These are phyloP conservation scores for Lepidocyrtoides sp. DNA, from an alignment of 2,888 invertebrate genomes.

Conservation along the genomic window DNA sequence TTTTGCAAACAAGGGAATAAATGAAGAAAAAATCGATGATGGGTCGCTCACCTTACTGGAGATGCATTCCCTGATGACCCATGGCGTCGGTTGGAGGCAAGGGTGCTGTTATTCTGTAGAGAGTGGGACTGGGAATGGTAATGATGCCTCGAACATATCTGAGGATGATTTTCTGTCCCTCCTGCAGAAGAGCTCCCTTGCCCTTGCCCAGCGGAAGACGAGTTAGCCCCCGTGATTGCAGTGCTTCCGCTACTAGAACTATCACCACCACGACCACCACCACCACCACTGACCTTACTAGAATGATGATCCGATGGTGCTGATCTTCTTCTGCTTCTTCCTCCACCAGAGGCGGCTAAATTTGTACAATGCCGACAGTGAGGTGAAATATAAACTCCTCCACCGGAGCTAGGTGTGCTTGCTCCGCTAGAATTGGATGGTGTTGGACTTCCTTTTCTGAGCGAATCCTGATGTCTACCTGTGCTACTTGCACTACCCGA, in stretches of 20 bases:
- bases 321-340: constrained; percentile 79
- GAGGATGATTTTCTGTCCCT: constrained; percentile 67
- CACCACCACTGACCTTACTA: constrained; percentile 35
- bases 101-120: constrained; percentile 65
- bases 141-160: constrained; percentile 73
- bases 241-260: constrained; percentile 45
- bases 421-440: constrained; percentile 80
- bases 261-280: constrained; percentile 47
- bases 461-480: constrained; percentile 70
- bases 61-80: constrained; percentile 70
- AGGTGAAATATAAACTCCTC: constrained; percentile 66
- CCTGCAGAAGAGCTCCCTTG: constrained; percentile 75
- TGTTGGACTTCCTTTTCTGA: constrained; percentile 79
- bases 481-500: constrained; percentile 58
- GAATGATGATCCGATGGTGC: constrained; percentile 76
- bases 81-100: constrained; percentile 73
- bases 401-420: constrained; percentile 80
- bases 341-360: constrained; percentile 64
- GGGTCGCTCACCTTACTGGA: constrained; percentile 56
- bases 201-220: constrained; percentile 70
- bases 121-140: constrained; percentile 72
- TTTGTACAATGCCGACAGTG: constrained; percentile 67
- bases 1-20: too few relatives aligned
- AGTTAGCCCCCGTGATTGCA: constrained; percentile 71
- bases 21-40: too few relatives aligned